phyloP scores from a whole-genome alignment of 1,140 invertebrate species.

The Calosoma granatense region DNA sequence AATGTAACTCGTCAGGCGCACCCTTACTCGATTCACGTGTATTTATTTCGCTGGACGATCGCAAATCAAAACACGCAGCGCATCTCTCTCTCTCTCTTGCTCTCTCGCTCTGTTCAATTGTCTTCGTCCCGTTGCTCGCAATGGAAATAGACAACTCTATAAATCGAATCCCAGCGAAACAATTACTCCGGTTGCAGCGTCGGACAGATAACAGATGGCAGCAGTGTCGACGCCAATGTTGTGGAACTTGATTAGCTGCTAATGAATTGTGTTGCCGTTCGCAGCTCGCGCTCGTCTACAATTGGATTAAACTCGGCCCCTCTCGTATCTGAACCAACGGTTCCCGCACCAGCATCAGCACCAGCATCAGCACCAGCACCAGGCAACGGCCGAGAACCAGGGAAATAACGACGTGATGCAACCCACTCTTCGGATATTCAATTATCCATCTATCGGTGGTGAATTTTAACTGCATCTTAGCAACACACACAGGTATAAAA shows the following conservation, averaged over 20 bases:
- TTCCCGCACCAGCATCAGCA: background rate
- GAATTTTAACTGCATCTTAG: background rate
- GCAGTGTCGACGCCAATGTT: conserved; percentile 21
- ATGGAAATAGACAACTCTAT: background rate
- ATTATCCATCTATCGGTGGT: background rate
- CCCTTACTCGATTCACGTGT: too few relatives aligned
- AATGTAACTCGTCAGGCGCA: too few relatives aligned
- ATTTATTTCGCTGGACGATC: too few relatives aligned
- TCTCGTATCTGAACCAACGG: background rate
- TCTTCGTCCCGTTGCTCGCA: too few relatives aligned
- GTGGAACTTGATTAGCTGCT: conserved; percentile 28
- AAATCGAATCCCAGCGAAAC: background rate
- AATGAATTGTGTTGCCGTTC: conserved; percentile 13
- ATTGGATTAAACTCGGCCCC: conserved; percentile 13
- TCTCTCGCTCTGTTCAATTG: too few relatives aligned
- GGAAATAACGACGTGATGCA: background rate
- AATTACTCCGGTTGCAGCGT: background rate
- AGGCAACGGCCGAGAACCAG: background rate
- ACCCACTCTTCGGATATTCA: background rate
- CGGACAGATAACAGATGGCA: conserved; percentile 25
- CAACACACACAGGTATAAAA: too few relatives aligned
- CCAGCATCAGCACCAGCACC: background rate
- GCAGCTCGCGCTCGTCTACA: background rate
- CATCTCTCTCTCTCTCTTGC: too few relatives aligned
- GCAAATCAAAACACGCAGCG: too few relatives aligned